Evolutionary conservation across 2,797 vertebrate genomes (phyloP).

Genomic region (Tinamus major): DNA sequence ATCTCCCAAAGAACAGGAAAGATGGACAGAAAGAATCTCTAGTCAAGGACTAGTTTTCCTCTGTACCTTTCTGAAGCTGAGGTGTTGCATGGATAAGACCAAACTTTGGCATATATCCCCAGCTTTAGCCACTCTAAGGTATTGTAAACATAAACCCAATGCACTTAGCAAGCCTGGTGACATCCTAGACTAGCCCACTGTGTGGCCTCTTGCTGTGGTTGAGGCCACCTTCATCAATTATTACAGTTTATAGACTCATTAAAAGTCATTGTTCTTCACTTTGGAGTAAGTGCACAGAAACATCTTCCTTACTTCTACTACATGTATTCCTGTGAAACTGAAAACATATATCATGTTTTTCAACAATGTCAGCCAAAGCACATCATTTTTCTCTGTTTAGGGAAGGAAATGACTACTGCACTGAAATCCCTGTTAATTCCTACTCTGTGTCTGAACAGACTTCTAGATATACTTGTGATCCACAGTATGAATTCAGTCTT

Average conservation of each 20-base stretch:
- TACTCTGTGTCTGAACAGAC: neutral
- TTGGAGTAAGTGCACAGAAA: neutral
- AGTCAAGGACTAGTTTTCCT: neutral
- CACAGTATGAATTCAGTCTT: neutral
- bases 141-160: neutral
- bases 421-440: neutral
- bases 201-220: neutral
- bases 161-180: neutral
- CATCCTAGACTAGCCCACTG: neutral
- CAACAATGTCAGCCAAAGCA: neutral
- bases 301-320: neutral
- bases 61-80: neutral
- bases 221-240: neutral
- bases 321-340: neutral
- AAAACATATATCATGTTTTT: neutral
- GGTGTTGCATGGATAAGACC: neutral
- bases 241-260: neutral
- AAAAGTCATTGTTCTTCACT: neutral
- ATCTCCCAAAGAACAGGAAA: accelerated
- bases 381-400: neutral
- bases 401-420: neutral
- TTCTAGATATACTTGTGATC: neutral
- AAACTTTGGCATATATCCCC: neutral
- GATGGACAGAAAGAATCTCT: neutral
- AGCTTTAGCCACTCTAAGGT: neutral